phyloP scores from a whole-genome alignment of 2,888 invertebrate genomes.

The Caenorhabditis becei region DNA sequence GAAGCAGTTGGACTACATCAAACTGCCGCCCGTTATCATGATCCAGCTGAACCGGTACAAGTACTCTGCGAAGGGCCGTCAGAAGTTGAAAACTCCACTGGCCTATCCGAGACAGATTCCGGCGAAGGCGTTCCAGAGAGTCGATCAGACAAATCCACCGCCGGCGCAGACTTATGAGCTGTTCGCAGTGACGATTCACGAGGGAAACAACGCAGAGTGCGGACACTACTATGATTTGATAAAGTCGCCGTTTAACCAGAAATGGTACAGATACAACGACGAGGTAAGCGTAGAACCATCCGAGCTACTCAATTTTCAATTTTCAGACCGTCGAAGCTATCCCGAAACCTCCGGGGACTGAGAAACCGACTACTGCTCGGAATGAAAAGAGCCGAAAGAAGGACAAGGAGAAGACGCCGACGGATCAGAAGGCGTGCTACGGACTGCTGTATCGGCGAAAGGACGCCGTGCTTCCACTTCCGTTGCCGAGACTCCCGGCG shows the following conservation, averaged over 20 bases:
- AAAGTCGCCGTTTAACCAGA: slow-evolving; percentile 83
- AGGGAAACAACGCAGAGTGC: slow-evolving; percentile 86
- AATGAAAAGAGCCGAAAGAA: slow-evolving; percentile 19
- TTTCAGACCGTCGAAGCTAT: slow-evolving; percentile 62
- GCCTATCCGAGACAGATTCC: slow-evolving; percentile 72
- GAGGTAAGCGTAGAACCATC: slow-evolving; percentile 78
- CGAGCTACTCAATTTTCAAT: neutral
- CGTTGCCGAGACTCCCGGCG: slow-evolving; percentile 53
- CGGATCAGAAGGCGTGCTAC: slow-evolving; percentile 61
- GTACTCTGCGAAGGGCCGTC: slow-evolving; percentile 70
- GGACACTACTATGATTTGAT: slow-evolving; percentile 87
- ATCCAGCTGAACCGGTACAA: slow-evolving; percentile 77
- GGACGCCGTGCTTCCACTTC: slow-evolving; percentile 31
- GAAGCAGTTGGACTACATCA: slow-evolving; percentile 56
- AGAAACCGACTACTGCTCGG: slow-evolving; percentile 39
- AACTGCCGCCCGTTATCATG: slow-evolving; percentile 76
- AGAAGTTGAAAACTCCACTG: slow-evolving; percentile 75
- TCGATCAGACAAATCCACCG: slow-evolving; percentile 24
- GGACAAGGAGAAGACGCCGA: slow-evolving; percentile 44
- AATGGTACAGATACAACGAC: slow-evolving; percentile 87
- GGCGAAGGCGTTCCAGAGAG: slow-evolving; percentile 44
- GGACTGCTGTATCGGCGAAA: slow-evolving; percentile 62
- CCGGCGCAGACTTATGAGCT: slow-evolving; percentile 83
- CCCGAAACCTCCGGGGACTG: slow-evolving; percentile 66
- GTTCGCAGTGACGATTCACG: slow-evolving; percentile 86